phyloP scores from a whole-genome alignment of 2,113 vertebrate species.

The Pitta sordida region DNA sequence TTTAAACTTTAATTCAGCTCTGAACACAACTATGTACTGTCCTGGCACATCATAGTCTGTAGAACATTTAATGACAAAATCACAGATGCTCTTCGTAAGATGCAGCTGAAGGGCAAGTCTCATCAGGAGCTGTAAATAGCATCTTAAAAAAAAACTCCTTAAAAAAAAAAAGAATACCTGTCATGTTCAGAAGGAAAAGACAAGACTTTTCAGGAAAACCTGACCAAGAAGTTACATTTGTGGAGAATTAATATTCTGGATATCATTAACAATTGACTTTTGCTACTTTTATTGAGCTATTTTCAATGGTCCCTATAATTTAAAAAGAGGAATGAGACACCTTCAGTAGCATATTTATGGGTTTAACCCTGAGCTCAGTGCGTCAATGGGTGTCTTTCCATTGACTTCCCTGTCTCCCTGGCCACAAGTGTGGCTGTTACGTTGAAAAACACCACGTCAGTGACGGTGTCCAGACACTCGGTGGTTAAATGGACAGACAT shows the following conservation, averaged over 20 bases:
- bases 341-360: neutral
- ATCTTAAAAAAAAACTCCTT: neutral
- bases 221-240: neutral
- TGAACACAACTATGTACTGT: neutral
- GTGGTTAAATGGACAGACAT: neutral
- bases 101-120: constrained; percentile 25
- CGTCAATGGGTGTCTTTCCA: neutral
- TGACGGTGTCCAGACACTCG: fast-evolving
- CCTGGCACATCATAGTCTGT: neutral
- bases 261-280: neutral
- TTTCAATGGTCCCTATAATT: neutral
- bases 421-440: fast-evolving
- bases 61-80: constrained; percentile 22
- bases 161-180: neutral
- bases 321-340: neutral
- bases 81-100: neutral
- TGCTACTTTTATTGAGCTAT: neutral
- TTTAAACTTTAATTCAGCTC: constrained; percentile 3
- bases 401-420: neutral
- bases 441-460: neutral
- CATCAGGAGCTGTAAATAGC: neutral
- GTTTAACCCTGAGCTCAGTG: neutral
- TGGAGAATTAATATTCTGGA: neutral
- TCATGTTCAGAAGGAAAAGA: neutral
- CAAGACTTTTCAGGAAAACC: neutral